Base-by-base conservation (phyloP, 2,888 invertebrate species). In the Tetramorium bicarinatum region DNA sequence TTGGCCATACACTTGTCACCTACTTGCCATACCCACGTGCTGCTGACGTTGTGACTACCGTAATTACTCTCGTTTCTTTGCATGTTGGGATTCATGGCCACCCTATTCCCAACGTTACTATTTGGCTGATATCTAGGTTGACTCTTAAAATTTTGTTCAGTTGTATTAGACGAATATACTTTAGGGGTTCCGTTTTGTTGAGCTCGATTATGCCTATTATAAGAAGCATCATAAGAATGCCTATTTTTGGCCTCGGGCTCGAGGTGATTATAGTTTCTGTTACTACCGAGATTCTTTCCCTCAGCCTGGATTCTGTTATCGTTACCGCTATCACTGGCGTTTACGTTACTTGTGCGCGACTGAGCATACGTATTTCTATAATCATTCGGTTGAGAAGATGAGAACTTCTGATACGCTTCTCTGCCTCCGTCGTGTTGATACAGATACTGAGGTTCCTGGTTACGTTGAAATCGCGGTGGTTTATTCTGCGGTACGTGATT, bases 1-100 rank as follows among this genome's bases (percentile, higher is more conserved):
- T 98, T 97, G 9, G 98, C 98, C 95, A 98, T 96, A 93, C 98
- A 98, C 85, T 97, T 96, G 93, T 98, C 98, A 15, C 98, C 98
- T 72, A 96, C 95, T 93, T 97, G 97, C 98, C 97, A 98, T 88
- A 95, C 96, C 94, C 95, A 95, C 54, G 90, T 87, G 66, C 88
- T 91, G 34, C 91, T 91, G 11, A 88, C 87, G 82, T 89, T 92
- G 67, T 89, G 89, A 90, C 88, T 90, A 69, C 76, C 85, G 38
- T 90, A 90, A 81, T 90, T 90, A 81, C 83, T 91, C 84, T 91
- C 93, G 77, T 67, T 88, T 81, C 89, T 92, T 59, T 92, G 92
- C 29, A 86, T 85, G 59, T 82, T 89, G 75, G 86, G 82, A 67
- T 88, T 87, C 47, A 76, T 66, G 52, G 77, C 74, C 71, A 81